Evolutionary conservation across 2,888 invertebrate species (phyloP).

Genomic region (Strigamia transsilvanica): DNA sequence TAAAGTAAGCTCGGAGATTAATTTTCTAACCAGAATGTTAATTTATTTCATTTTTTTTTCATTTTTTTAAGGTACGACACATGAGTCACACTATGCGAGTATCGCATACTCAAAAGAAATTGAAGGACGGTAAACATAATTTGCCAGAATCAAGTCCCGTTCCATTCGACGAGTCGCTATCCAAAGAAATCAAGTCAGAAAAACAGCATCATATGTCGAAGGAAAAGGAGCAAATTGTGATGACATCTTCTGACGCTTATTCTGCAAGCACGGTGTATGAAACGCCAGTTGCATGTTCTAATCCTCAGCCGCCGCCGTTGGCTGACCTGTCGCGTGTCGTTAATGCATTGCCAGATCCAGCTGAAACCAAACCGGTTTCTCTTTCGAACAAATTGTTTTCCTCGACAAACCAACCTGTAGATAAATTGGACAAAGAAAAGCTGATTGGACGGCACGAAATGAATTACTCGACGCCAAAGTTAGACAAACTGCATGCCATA

Average conservation of each 20-base stretch:
- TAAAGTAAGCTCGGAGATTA: slow-evolving; percentile 42
- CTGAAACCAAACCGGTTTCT: neutral
- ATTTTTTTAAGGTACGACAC: slow-evolving; percentile 6
- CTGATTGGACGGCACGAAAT: neutral
- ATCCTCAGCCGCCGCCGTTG: slow-evolving; percentile 42
- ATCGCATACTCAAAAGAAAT: slow-evolving; percentile 7
- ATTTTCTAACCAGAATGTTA: neutral
- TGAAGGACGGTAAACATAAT: slow-evolving; percentile 6
- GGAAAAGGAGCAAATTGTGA: neutral
- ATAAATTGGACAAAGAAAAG: slow-evolving; percentile 7
- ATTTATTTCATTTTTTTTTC: neutral
- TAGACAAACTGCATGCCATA: neutral
- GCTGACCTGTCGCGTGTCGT: slow-evolving; percentile 48
- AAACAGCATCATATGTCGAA: neutral
- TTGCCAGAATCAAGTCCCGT: neutral
- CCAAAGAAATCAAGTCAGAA: slow-evolving; percentile 2
- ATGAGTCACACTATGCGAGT: slow-evolving; percentile 16
- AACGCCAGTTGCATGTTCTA: neutral
- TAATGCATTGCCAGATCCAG: slow-evolving; percentile 23
- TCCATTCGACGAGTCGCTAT: neutral
- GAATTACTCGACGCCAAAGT: slow-evolving; percentile 19
- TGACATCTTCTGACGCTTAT: neutral
- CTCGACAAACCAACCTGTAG: neutral
- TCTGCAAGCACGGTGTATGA: neutral
- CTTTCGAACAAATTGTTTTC: neutral